These are phyloP conservation scores for Drosophila ogumai DNA, from an alignment of 1,140 invertebrate species.

Conservation along the genomic window DNA sequence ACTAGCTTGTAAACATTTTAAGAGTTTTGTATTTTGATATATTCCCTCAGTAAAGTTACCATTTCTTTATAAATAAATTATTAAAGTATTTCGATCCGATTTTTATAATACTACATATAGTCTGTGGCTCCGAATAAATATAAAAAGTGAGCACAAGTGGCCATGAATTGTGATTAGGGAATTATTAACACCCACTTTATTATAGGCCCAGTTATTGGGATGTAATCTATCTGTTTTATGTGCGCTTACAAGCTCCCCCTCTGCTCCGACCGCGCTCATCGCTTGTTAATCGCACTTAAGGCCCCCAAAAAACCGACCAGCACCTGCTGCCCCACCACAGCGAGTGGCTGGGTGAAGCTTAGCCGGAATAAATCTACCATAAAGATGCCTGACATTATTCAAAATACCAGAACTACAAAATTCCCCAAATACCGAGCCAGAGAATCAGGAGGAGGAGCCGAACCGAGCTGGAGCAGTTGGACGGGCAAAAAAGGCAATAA, in stretches of 20 bases:
- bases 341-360: conserved; percentile 25
- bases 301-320: conserved; percentile 14
- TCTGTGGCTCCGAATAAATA: too few species aligned
- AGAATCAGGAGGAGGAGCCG: conserved; percentile 25
- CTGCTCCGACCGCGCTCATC: conserved; percentile 15
- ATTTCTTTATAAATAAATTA: neutral
- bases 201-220: conserved; percentile 6
- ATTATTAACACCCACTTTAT: conserved; percentile 10
- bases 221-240: conserved; percentile 29
- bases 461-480: conserved; percentile 25
- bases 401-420: conserved; percentile 71
- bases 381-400: conserved; percentile 75
- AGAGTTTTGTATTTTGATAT: too few species aligned
- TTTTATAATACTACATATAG: neutral
- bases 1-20: too few species aligned
- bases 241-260: conserved; percentile 2
- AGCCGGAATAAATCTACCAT: conserved; percentile 66
- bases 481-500: conserved; percentile 77
- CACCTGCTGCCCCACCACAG: conserved; percentile 46
- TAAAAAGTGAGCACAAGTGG: neutral
- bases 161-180: neutral
- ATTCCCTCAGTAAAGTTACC: too few species aligned
- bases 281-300: conserved; percentile 53
- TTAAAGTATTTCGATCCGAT: neutral
- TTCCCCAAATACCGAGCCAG: conserved; percentile 58